Conservation (phyloP, 1,140 invertebrate genomes). For the Ectropis grisescens region DNA sequence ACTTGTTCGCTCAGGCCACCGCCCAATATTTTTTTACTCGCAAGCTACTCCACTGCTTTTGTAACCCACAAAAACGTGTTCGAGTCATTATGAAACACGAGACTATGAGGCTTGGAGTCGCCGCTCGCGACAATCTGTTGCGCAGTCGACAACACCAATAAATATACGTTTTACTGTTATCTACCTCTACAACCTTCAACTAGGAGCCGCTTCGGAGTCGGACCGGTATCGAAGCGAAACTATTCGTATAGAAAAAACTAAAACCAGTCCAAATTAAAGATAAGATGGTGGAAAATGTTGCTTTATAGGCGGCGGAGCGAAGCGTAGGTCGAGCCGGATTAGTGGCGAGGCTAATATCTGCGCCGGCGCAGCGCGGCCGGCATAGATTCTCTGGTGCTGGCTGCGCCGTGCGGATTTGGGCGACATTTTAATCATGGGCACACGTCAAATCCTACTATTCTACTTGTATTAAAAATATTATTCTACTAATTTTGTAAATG, state of each 20-base stretch:
- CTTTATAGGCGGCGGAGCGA: conserved; percentile 12
- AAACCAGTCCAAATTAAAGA: conserved; percentile 67
- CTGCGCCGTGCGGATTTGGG: conserved; percentile 3
- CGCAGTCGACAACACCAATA: conserved; percentile 30
- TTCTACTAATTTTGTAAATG: no score
- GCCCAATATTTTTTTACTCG: no score
- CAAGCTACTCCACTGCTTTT: conserved; percentile 31
- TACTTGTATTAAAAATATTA: no score
- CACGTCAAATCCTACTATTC: no score
- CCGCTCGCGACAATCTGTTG: conserved; percentile 22
- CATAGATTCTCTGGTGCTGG: no score
- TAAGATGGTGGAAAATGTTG: conserved; percentile 52
- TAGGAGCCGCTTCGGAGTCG: no score
- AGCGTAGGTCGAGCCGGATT: conserved; percentile 32
- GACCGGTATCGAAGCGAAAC: conserved; percentile 64
- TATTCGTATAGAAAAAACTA: conserved; percentile 61
- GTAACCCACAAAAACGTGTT: conserved; percentile 54
- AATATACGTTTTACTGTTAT: conserved; percentile 67
- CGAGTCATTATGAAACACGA: conserved; percentile 65
- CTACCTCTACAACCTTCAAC: conserved; percentile 62
- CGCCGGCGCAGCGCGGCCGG: neutral
- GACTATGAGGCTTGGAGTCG: conserved; percentile 60
- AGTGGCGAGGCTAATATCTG: neutral
- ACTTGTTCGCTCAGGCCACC: no score
- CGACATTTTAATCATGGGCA: no score